Evolutionary conservation across 2,888 invertebrate species (phyloP), one percentile per base, ranked within the genome.

Genomic region (Ferdinandea cuprea): DNA sequence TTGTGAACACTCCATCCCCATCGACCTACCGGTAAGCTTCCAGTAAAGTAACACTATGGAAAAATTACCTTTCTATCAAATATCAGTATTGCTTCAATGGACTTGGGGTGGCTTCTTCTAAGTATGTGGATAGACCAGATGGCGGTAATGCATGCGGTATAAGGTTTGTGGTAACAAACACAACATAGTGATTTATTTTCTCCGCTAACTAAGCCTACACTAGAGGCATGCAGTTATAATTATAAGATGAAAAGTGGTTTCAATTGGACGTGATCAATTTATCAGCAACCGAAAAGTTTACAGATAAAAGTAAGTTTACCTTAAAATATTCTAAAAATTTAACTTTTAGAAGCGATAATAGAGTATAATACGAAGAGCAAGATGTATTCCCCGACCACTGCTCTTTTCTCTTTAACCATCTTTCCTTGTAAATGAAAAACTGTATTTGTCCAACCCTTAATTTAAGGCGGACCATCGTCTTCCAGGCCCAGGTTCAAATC

Each of bases 31-130:
- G 52, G 40, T 11, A 52, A 59, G 44, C 40, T 13, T 59, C 25
- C 5, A 2, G 25, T 25, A 25, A 25, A 25, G 5, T 25, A 25
- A 21, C 59, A 48, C 21, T 46, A n/a, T 63, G 71, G 76, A 71
- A 81, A 63, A 69, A 17, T 44, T 15, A 15, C 15, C 6, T 52
- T 65, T 81, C 76, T 76, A 81, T 81, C 77, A 66, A 54, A 59
- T 77, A 40, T 66, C 81, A 65, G 52, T 6, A 19, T 46, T 13
- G 25, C 21, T 65, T 42, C 56, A 50, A n/a, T 42, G 66, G 25
- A 61, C 50, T 77, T 59, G 37, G 32, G 46, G 42, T 68, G 61
- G 73, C 71, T 61, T 81, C 65, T 17, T 37, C 6, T 9, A 40
- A 66, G 52, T 52, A 54, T n/a, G n/a, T n/a, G n/a, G 44, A 37